These are phyloP conservation scores for Whitmania pigra DNA, from an alignment of 1,140 invertebrate genomes.

Conservation along the genomic window DNA sequence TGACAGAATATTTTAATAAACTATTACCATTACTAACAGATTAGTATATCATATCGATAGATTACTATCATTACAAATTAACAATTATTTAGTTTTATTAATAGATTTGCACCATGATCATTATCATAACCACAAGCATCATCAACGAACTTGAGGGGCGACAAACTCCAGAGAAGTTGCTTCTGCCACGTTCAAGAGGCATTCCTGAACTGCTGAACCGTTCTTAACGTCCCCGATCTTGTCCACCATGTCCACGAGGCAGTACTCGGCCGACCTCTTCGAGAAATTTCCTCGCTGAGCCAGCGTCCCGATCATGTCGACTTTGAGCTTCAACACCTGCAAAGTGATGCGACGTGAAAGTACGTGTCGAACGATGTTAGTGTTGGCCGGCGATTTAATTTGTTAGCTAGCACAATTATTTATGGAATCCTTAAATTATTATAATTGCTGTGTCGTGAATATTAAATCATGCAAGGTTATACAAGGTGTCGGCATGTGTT, in stretches of 20 bases:
- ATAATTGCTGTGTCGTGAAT: too few relatives aligned
- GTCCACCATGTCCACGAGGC: slow-evolving; percentile 65
- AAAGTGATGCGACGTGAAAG: slow-evolving; percentile 10
- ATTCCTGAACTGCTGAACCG: slow-evolving; percentile 54
- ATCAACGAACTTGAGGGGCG: slow-evolving; percentile 49
- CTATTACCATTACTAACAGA: too few relatives aligned
- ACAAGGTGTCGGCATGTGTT: too few relatives aligned
- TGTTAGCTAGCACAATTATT: neutral
- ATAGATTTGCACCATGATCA: too few relatives aligned
- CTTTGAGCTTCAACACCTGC: slow-evolving; percentile 61
- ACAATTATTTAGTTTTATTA: too few relatives aligned
- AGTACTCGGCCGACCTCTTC: slow-evolving; percentile 59
- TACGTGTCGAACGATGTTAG: too few relatives aligned
- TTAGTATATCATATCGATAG: too few relatives aligned
- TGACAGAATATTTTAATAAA: neutral
- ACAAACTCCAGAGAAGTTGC: slow-evolving; percentile 63
- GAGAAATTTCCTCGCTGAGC: slow-evolving; percentile 56
- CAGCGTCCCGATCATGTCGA: slow-evolving; percentile 64
- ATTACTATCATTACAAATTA: too few relatives aligned
- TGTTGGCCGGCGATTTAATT: too few relatives aligned
- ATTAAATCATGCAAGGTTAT: too few relatives aligned
- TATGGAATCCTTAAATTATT: too few relatives aligned
- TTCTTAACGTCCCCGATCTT: slow-evolving; percentile 75
- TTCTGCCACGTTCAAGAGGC: slow-evolving; percentile 61
- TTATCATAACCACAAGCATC: neutral